These are phyloP conservation scores for Stenoptilia bipunctidactyla DNA, from an alignment of 2,888 invertebrate species.

Conservation along the genomic window DNA sequence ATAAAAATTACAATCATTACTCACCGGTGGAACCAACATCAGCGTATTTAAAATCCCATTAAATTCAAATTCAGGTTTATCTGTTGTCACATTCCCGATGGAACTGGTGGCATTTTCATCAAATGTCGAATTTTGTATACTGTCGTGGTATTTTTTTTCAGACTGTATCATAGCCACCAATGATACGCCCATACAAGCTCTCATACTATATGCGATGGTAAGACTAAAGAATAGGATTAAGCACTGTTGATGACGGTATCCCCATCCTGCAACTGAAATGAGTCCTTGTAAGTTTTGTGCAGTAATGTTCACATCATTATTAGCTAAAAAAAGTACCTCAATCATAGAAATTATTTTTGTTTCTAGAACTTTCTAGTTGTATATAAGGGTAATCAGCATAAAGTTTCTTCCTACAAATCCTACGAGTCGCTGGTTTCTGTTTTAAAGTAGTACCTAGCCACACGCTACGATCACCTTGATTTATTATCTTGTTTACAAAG, in stretches of 20 bases:
- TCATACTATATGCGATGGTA: slow-evolving; percentile 72
- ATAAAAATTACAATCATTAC: slow-evolving; percentile 12
- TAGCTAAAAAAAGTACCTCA: too few relatives aligned
- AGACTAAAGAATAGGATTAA: slow-evolving; percentile 69
- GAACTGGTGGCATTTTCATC: background rate
- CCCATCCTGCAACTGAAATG: slow-evolving; percentile 33
- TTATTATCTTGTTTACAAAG: too few relatives aligned
- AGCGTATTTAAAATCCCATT: slow-evolving; percentile 11
- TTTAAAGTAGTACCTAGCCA: too few relatives aligned
- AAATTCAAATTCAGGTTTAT: slow-evolving; percentile 10
- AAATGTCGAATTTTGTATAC: background rate
- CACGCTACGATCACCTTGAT: too few relatives aligned
- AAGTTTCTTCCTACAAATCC: too few relatives aligned
- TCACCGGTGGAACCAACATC: background rate
- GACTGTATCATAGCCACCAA: slow-evolving; percentile 72
- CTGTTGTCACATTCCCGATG: slow-evolving; percentile 6
- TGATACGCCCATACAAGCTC: slow-evolving; percentile 75
- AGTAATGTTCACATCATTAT: too few relatives aligned
- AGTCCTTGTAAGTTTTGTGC: too few relatives aligned
- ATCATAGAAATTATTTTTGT: too few relatives aligned
- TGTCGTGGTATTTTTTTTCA: slow-evolving; percentile 6
- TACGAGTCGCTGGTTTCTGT: too few relatives aligned
- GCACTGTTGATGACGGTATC: slow-evolving; percentile 71
- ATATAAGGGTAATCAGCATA: too few relatives aligned
- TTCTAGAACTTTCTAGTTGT: too few relatives aligned